phyloP scores from a whole-genome alignment of 2,888 invertebrate species.

The Pristionchus japonicus region DNA sequence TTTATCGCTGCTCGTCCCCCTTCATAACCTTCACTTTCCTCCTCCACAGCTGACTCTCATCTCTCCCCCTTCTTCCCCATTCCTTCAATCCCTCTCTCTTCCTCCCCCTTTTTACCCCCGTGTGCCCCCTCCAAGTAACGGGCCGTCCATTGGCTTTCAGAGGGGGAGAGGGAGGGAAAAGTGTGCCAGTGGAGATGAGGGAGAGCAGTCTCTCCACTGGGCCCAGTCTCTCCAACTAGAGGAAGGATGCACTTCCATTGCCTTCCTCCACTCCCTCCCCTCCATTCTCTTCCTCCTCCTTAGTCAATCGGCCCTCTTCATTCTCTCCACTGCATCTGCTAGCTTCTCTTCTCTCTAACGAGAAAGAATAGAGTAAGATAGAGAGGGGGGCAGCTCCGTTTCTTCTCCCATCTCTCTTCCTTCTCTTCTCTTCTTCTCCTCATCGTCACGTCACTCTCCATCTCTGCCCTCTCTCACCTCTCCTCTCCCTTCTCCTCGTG shows the following conservation, averaged over 20 bases:
- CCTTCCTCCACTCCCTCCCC: background rate
- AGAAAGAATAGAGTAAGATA: conserved; percentile 27
- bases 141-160: background rate
- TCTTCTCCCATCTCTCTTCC: conserved; percentile 3
- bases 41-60: conserved; percentile 35
- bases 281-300: background rate
- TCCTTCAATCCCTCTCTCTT: background rate
- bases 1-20: conserved; percentile 2
- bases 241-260: conserved; percentile 5
- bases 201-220: background rate
- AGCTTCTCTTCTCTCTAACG: conserved; percentile 13
- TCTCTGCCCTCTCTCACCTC: background rate
- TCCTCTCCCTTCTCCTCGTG: background rate
- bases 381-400: background rate
- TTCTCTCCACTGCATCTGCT: background rate
- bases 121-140: background rate
- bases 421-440: background rate
- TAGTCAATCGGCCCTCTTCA: conserved; percentile 22
- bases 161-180: background rate
- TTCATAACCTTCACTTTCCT: conserved; percentile 4
- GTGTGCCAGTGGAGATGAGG: background rate
- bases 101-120: background rate
- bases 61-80: background rate
- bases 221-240: background rate
- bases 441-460: background rate